Conservation (phyloP, 2,888 invertebrate genomes). For the Spilosoma lubricipeda region DNA sequence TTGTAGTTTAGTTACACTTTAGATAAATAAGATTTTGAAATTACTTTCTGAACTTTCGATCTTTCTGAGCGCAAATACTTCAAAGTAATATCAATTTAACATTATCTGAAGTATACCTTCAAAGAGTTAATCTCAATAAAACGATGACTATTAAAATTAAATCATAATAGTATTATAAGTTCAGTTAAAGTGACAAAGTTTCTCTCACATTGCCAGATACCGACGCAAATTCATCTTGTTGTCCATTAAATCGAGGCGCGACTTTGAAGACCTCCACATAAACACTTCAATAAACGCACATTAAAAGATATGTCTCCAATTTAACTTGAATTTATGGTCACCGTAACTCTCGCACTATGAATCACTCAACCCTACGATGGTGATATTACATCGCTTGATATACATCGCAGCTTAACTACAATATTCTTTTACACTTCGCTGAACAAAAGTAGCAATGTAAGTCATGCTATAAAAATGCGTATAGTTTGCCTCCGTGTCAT, state of each 20-base stretch:
- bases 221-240: constrained; percentile 61
- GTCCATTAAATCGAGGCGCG: constrained; percentile 64
- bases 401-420: constrained; percentile 30
- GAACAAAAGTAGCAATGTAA: constrained; percentile 19
- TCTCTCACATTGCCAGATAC: constrained; percentile 23
- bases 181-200: constrained; percentile 30
- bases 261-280: constrained; percentile 69
- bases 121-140: constrained; percentile 24
- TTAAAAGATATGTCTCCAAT: constrained; percentile 83
- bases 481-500: constrained; percentile 27
- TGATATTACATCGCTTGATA: constrained; percentile 7
- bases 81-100: constrained; percentile 30
- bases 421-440: background rate
- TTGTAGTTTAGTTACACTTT: background rate
- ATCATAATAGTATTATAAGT: constrained; percentile 37
- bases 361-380: constrained; percentile 27
- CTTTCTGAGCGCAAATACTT: constrained; percentile 17
- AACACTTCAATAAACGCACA: constrained; percentile 82
- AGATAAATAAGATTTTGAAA: too few species aligned
- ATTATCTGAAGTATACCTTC: constrained; percentile 16
- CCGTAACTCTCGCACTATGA: constrained; percentile 68
- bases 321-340: constrained; percentile 81
- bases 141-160: constrained; percentile 24
- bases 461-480: background rate
- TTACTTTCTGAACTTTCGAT: background rate